Evolutionary conservation across 2,113 vertebrate genomes (phyloP), one percentile per base, ranked within the genome.

Genomic region (Porphyrio hochstetteri): DNA sequence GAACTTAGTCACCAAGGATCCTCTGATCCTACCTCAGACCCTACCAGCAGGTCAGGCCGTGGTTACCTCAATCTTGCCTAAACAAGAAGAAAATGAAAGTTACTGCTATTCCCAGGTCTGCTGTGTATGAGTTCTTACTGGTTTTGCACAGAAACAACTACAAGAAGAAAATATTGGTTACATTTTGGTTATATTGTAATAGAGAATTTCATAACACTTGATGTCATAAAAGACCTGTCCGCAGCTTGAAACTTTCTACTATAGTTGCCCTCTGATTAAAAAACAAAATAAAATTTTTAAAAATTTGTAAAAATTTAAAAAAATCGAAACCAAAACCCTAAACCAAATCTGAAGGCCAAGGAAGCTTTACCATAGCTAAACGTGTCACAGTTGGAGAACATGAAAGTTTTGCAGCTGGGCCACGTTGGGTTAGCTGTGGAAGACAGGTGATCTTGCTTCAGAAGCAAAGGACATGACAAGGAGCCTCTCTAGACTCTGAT

Each of bases 381-480:
- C 5, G 5, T 33, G 24, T 33, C 88, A 50, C 69, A 57, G 69
- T 20, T 82, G 61, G 86, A 36, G 40, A 57, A 71, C 74, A 35
- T 23, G 68, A 67, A 86, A 85, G 35, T 44, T 80, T 93, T 91
- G 86, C 36, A 48, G 61, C 46, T 75, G 74, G 81, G 69, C 64
- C 85, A 52, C 44, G 35, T n/a, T 5, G 48, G 44, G 64, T 59
- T 92, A 60, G 83, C 69, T 65, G 33, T 74, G 70, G 61, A 61
- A 75, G 90, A 78, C 69, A 64, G 69, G 40, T 31, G 81, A 93
- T 85, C 59, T 82, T 83, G 52, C 91, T 88, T 92, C 70, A 89
- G 89, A 95, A 91, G 87, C 64, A 93, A 74, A 89, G 84, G 91
- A 91, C 78, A 86, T 83, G 92, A 78, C 92, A 92, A 92, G 83